Base-by-base conservation (phyloP, 2,797 vertebrate genomes). In the Semaprochilodus insignis region DNA sequence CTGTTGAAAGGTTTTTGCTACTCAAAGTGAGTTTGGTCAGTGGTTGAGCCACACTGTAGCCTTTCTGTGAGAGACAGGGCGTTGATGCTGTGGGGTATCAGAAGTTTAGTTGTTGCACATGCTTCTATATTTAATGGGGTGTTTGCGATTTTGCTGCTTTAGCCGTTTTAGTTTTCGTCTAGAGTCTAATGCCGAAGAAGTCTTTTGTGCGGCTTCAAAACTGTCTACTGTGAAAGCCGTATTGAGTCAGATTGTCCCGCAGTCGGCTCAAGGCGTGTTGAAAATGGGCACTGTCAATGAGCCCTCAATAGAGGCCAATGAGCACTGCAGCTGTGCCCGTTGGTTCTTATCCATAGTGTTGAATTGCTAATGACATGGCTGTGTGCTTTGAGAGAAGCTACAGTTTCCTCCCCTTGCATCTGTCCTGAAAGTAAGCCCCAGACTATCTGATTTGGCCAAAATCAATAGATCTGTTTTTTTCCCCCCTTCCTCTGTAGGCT, bases 371-470 rank as follows among this genome's bases (percentile, higher is more conserved):
- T 34, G 25, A 34, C 52, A 2, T 25, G 69, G 21, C 2, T 3
- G 5, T 55, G 74, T 63, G 44, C 67, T 63, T 55, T 65, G 74
- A 63, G 36, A 71, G 21, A 40, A 36, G 55, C 55, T 59, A 60
- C 55, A 44, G 73, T 60, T 75, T 75, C 73, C 73, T 60, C 23
- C 73, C 34, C 21, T 34, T 15, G 31, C 7, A 1, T 51, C 27
- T 60, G 36, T 82, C 86, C 86, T 87, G 90, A 90, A 92, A 90
- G 91, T 88, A 89, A 93, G 92, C 88, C 74, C 59, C 48, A 44
- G n/a, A 86, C 78, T 76, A 85, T 87, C 87, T 92, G 92, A 94
- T 71, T 92, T 91, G 87, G 81, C 88, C 27, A 81, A 88, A 91
- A 93, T 93, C 59, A 93, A 82, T 87, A 27, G 86, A 91, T 92